Percentiles rank a stretch among this genome's conserved stretches.
These are phyloP conservation scores for Eupristina koningsbergeri DNA, from an alignment of 1,140 invertebrate genomes.

Conservation along the genomic window DNA sequence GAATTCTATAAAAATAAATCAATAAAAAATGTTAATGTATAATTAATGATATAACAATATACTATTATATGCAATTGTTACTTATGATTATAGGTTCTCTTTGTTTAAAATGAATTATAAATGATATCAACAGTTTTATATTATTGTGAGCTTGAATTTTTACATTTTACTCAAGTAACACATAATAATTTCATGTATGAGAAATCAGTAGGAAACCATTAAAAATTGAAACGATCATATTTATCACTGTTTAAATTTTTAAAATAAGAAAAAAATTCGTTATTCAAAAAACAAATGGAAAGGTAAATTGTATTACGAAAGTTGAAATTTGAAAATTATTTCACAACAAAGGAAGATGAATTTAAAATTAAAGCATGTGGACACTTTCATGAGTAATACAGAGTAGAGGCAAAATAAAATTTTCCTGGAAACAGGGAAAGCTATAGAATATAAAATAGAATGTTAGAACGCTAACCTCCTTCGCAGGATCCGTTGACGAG, in stretches of 20 bases:
- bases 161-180: too few species aligned
- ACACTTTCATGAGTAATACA: not conserved
- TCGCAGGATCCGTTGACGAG: constrained; percentile 79
- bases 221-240: too few species aligned
- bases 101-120: too few species aligned
- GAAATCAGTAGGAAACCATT: too few species aligned
- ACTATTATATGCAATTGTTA: too few species aligned
- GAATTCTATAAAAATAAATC: constrained; percentile 76
- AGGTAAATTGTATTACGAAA: not conserved
- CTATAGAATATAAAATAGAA: not conserved
- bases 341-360: not conserved
- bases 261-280: not conserved
- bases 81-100: too few species aligned
- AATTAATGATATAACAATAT: too few species aligned
- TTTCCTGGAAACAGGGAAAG: not conserved
- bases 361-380: not conserved
- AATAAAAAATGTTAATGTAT: constrained; percentile 20
- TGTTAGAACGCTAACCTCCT: constrained; percentile 74
- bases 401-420: not conserved
- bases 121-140: too few species aligned
- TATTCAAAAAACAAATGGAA: not conserved
- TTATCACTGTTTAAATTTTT: too few species aligned
- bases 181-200: too few species aligned
- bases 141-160: too few species aligned
- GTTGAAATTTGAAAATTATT: not conserved